phyloP scores from a whole-genome alignment of 2,888 invertebrate species.

The Hypomecis atomaria region DNA sequence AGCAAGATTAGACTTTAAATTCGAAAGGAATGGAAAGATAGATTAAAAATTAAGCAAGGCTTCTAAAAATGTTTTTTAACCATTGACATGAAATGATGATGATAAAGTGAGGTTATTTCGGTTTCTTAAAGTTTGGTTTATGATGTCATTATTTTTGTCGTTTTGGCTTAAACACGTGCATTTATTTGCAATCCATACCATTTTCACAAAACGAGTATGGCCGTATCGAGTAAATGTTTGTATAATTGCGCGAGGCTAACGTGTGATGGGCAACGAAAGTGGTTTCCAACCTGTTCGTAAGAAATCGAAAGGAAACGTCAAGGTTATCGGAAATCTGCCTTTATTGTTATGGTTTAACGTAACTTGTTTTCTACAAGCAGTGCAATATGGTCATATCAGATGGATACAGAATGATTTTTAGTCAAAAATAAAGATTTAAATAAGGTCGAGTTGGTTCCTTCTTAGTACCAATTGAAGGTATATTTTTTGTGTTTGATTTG shows the following conservation, averaged over 20 bases:
- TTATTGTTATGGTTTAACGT: slow-evolving; percentile 27
- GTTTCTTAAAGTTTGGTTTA: no score
- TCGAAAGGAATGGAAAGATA: no score
- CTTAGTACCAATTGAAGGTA: no score
- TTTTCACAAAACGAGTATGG: slow-evolving; percentile 2
- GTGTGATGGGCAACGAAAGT: slow-evolving; percentile 39
- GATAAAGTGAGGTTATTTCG: no score
- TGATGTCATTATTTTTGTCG: not conserved
- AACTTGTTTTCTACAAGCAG: slow-evolving; percentile 10
- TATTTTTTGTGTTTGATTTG: no score
- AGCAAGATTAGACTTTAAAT: no score
- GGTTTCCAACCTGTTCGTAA: slow-evolving; percentile 35
- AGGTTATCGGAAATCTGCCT: slow-evolving; percentile 34
- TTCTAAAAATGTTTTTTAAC: no score
- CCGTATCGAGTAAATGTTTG: slow-evolving; percentile 11
- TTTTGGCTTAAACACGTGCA: not conserved
- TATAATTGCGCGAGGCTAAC: slow-evolving; percentile 23
- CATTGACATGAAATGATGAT: no score
- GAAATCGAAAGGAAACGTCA: slow-evolving; percentile 41
- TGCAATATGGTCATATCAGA: no score
- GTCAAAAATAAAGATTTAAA: no score
- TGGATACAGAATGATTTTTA: not conserved
- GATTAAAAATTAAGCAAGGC: no score
- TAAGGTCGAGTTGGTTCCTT: no score
- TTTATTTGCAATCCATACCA: not conserved